Base-by-base conservation (phyloP, 2,113 vertebrate genomes). In the Ageneiosus marmoratus region DNA sequence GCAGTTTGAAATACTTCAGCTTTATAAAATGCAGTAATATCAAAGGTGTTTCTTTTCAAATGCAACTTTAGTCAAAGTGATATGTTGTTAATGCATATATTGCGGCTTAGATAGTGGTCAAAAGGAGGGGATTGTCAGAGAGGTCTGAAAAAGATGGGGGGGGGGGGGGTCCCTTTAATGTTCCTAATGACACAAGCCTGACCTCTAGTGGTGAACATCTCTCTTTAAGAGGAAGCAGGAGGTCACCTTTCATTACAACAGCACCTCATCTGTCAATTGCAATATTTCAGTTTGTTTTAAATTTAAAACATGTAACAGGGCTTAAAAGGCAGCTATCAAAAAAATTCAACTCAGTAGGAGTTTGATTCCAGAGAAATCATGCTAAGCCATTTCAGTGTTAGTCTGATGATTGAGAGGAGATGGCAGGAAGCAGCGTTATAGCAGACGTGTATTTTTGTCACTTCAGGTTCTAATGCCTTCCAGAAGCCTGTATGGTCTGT, bases 11-110 rank as follows among this genome's bases (percentile, higher is more conserved):
- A 83, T 65, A 80, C 62, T 63, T 80, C 51, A 58, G 74, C 76
- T 84, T 79, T 84, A 84, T 73, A 84, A 86, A 86, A 88, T 56
- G 82, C 76, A 79, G 46, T 86, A 56, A 77, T 84, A 86, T 88
- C 62, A 86, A 88, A 88, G 81, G 81, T 85, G 70, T 75, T 81
- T 77, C 60, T 79, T 81, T 75, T 80, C 48, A 69, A 83, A 81
- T 81, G 75, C 50, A 84, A 58, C 77, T 81, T 85, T 83, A 83
- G 51, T 86, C 50, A 86, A 88, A 88, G 73, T 77, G 70, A 85
- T 86, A 81, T 80, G 80, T 67, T 78, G 65, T 58, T 84, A 82
- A 67, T 83, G 79, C 34, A 79, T 62, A 86, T 85, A 83, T 86
- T 83, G 85, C 85, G 83, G 72, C 70, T 77, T 82, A 76, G 63